Base-by-base conservation (phyloP, 2,797 vertebrate species). In the Aplochiton taeniatus region DNA sequence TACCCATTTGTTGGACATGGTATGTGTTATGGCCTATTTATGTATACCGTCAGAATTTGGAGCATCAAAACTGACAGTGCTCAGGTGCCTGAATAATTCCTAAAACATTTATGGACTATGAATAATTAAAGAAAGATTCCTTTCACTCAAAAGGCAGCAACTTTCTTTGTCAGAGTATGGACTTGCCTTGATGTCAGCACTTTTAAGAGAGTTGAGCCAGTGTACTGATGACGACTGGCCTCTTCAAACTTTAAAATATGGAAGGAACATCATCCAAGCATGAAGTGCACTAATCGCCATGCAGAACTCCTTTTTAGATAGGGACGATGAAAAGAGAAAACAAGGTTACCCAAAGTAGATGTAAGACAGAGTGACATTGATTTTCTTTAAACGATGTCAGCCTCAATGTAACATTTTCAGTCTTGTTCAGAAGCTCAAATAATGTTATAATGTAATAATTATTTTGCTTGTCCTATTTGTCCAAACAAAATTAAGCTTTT, bases 11-110 rank as follows among this genome's bases (percentile, higher is more conserved):
- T 31, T 6, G 31, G 31, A 3, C 31, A 31, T 31, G 31, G 31
- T 31, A 6, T 31, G 31, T 31, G 31, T 13, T 43, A 12, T 72
- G 68, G 65, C 61, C 67, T 63, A 74, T 47, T 80, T 74, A 46
- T 19, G 44, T 11, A 12, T 19, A 8, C 16, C 58, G 13, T 12
- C 11, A 18, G 17, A 61, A 49, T 47, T 70, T 63, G 31, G 42
- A 47, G 20, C 42, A 47, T 71, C 65, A 46, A 52, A 1, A 54
- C 63, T 50, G 57, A 51, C 52, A 10, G 70, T 61, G 51, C 11
- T 17, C 19, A 60, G 65, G 58, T 43, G 9, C 16, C 44, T 68
- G 17, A 62, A 31, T 51, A 60, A 63, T 17, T 59, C 14, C 45
- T 41, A 44, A 6, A 46, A 19, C 44, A 13, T 31, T 56, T 58